Conservation (phyloP, 2,113 vertebrate species). For the Aleadryas rufinucha region DNA sequence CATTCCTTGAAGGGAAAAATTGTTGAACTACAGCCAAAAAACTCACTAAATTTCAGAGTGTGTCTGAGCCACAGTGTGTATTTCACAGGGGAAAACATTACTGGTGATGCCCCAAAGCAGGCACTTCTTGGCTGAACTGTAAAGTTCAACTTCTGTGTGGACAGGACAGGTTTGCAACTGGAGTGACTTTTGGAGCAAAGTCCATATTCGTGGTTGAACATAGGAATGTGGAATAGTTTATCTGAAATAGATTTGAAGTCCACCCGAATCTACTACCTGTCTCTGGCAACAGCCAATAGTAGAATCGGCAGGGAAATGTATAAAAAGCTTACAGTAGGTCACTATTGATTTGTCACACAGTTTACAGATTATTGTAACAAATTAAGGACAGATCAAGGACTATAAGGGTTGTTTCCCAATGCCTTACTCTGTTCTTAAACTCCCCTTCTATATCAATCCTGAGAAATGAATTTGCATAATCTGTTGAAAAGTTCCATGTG, state of each 20-base stretch:
- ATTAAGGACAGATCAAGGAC: background rate
- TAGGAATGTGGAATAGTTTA: background rate
- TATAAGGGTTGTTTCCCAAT: background rate
- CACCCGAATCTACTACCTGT: background rate
- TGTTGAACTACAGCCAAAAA: conserved; percentile 7
- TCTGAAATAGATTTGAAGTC: background rate
- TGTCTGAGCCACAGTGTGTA: background rate
- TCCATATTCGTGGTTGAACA: background rate
- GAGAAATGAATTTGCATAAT: background rate
- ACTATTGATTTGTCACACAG: background rate
- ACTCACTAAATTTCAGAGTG: background rate
- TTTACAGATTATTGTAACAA: background rate
- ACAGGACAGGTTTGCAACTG: background rate
- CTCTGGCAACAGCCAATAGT: background rate
- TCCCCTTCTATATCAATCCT: background rate
- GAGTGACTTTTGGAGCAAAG: background rate
- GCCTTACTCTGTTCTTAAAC: background rate
- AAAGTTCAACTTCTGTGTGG: background rate
- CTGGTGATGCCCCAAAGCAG: background rate
- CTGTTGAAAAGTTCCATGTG: background rate
- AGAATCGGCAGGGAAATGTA: background rate
- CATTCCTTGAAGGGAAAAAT: background rate
- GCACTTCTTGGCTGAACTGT: background rate
- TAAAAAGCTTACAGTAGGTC: background rate
- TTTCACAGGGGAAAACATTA: background rate